Evolutionary conservation across 2,113 vertebrate species (phyloP).

Genomic region (Pollimyrus isidori): DNA sequence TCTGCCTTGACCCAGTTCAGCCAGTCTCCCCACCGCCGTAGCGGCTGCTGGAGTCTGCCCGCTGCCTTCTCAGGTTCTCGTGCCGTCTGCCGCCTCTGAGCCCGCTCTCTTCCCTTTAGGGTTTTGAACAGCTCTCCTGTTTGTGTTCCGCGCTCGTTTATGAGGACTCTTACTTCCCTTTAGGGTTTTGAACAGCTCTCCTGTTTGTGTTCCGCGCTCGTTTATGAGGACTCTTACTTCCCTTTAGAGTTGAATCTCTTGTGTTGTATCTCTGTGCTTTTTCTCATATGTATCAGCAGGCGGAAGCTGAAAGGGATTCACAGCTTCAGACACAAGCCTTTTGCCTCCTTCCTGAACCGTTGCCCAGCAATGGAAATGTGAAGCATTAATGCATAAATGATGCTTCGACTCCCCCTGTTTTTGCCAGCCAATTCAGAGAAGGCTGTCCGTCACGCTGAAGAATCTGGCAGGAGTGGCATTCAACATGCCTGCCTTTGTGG

Average conservation of each 20-base stretch:
- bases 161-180: not conserved
- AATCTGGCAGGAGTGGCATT: not conserved
- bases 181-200: not conserved
- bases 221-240: not conserved
- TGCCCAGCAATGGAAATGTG: not conserved
- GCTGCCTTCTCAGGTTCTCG: not conserved
- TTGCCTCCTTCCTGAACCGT: not conserved
- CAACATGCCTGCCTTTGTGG: not conserved
- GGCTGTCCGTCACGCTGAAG: not conserved
- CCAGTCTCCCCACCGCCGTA: not conserved
- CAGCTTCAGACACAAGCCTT: not conserved
- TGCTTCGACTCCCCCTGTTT: not conserved
- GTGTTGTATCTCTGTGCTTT: not conserved
- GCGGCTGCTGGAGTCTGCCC: not conserved
- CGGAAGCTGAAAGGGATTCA: not conserved
- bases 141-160: not conserved
- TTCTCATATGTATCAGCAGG: not conserved
- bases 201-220: not conserved
- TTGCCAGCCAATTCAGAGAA: not conserved
- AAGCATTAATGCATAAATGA: not conserved
- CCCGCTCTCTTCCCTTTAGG: not conserved
- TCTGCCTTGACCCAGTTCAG: not conserved
- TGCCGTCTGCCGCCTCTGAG: not conserved
- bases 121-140: not conserved
- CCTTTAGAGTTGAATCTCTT: not conserved